Conservation (phyloP, 2,888 invertebrate species). For the Aspidapion aeneum region DNA sequence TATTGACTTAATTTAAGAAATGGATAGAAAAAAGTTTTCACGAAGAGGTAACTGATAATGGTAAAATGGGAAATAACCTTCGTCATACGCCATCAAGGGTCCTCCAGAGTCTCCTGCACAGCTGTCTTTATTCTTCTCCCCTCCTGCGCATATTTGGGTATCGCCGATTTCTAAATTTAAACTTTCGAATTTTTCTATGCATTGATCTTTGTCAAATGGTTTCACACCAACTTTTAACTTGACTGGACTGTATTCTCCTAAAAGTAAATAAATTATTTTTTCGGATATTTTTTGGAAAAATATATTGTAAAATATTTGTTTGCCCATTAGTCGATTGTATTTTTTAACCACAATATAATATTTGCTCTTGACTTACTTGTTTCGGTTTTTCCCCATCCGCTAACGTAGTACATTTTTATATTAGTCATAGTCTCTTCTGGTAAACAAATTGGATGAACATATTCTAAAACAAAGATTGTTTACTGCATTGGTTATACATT, state of each 20-base stretch:
- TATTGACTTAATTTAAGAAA: too few species aligned
- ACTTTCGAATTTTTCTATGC: constrained; percentile 51
- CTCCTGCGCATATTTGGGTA: constrained; percentile 72
- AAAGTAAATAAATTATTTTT: constrained; percentile 21
- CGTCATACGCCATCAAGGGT: constrained; percentile 58
- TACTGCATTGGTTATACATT: too few species aligned
- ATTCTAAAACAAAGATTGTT: constrained; percentile 39
- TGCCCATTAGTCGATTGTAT: background rate
- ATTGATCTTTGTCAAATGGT: constrained; percentile 53
- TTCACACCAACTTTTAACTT: constrained; percentile 63
- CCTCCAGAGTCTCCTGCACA: constrained; percentile 81
- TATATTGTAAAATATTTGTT: background rate
- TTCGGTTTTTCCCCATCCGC: constrained; percentile 55
- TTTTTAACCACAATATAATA: background rate
- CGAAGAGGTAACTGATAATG: background rate
- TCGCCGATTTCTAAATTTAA: constrained; percentile 52
- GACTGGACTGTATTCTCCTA: constrained; percentile 42
- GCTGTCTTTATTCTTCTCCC: constrained; percentile 63
- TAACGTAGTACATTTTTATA: constrained; percentile 37
- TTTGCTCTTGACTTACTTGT: constrained; percentile 30
- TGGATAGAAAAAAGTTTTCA: too few species aligned
- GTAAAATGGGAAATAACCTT: background rate
- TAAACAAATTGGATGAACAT: constrained; percentile 44
- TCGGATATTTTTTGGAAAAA: background rate
- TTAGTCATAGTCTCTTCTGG: constrained; percentile 17